phyloP scores from a whole-genome alignment of 1,140 invertebrate genomes.

The Temnothorax nylanderi region DNA sequence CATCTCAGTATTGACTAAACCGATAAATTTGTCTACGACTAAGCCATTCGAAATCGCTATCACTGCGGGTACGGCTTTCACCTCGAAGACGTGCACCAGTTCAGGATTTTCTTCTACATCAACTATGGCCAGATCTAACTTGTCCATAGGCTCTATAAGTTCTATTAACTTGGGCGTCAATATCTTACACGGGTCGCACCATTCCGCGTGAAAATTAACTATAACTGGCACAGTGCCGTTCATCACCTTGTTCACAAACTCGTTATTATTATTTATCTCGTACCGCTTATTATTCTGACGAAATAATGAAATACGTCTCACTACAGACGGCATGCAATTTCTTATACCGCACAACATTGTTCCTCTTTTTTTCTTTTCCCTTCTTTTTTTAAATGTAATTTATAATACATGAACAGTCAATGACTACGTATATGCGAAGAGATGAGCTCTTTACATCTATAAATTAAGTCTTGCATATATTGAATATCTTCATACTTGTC shows the following conservation, averaged over 20 bases:
- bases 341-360: conserved; percentile 78
- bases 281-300: conserved; percentile 84
- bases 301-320: conserved; percentile 75
- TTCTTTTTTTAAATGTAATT: background rate
- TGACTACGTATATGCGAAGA: background rate
- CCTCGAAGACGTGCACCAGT: conserved; percentile 92
- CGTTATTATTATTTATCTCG: conserved; percentile 86
- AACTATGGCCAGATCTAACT: conserved; percentile 95
- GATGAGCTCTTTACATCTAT: background rate
- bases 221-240: conserved; percentile 93
- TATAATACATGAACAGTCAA: background rate
- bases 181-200: conserved; percentile 98
- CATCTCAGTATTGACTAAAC: conserved; percentile 93
- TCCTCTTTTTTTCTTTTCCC: background rate
- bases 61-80: conserved; percentile 96
- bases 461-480: background rate
- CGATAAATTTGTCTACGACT: conserved; percentile 96
- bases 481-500: background rate
- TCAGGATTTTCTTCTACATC: conserved; percentile 96
- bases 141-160: conserved; percentile 91
- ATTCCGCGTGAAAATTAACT: conserved; percentile 95
- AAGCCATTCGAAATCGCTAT: conserved; percentile 95
- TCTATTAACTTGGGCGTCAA: conserved; percentile 96
- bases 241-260: conserved; percentile 90
- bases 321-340: conserved; percentile 68